phyloP scores from a whole-genome alignment of 64 coral and sea anemone species.

The Montipora capricornis region DNA sequence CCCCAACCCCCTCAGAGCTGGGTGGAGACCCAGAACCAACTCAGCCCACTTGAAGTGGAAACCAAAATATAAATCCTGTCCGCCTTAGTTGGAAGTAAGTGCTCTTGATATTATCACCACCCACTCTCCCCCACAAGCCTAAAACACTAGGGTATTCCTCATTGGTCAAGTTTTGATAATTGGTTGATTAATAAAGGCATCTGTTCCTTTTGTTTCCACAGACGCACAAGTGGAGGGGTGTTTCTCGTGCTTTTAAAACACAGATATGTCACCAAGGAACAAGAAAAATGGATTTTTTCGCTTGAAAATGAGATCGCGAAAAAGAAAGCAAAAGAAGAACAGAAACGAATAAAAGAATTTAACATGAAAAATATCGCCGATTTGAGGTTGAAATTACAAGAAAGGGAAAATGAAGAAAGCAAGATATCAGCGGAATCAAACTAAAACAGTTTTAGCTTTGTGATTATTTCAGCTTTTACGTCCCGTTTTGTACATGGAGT shows the following conservation, averaged over 20 bases:
- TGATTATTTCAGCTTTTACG: background rate
- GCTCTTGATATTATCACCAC: too few species aligned
- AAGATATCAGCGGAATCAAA: background rate
- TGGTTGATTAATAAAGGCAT: background rate
- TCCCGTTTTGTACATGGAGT: too few species aligned
- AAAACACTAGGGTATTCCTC: too few species aligned
- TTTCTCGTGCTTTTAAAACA: constrained; percentile 81
- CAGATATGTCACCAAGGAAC: constrained; percentile 91
- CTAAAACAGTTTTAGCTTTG: background rate
- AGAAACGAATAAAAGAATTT: constrained; percentile 52
- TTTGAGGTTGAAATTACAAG: constrained; percentile 35
- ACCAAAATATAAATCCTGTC: too few species aligned
- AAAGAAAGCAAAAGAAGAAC: constrained; percentile 64
- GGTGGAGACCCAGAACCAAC: too few species aligned
- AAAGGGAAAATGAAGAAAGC: background rate
- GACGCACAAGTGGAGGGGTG: constrained; percentile 93
- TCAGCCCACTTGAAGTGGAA: too few species aligned
- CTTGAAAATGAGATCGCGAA: constrained; percentile 68
- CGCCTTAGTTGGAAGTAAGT: too few species aligned
- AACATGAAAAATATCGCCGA: constrained; percentile 21
- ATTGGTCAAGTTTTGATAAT: background rate
- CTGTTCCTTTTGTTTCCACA: constrained; percentile 14
- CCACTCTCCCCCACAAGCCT: too few species aligned
- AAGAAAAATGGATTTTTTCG: constrained; percentile 89
- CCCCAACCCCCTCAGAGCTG: too few species aligned